phyloP scores from a whole-genome alignment of 2,797 vertebrate species.

The Masticophis lateralis region DNA sequence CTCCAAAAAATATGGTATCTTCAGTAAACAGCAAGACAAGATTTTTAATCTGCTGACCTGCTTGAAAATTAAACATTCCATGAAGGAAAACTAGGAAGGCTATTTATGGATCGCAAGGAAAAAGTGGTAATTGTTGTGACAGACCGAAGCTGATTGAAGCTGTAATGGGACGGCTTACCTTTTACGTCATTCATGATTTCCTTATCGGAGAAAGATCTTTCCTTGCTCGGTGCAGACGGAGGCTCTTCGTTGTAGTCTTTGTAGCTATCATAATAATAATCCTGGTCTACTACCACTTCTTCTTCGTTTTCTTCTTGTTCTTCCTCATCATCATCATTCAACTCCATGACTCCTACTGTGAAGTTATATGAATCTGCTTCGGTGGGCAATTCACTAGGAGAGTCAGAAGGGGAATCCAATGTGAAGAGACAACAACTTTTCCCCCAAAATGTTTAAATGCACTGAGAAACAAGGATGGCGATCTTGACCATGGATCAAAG shows the following conservation, averaged over 20 bases:
- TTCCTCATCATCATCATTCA: conserved; percentile 81
- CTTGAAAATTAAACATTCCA: conserved; percentile 42
- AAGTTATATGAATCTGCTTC: conserved; percentile 77
- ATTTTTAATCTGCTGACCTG: conserved; percentile 50
- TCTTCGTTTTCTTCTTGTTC: conserved; percentile 85
- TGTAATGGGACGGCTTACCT: conserved; percentile 72
- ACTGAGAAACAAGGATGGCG: conserved; percentile 26
- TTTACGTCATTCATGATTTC: conserved; percentile 84
- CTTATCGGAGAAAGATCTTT: conserved; percentile 75
- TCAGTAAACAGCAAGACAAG: conserved; percentile 12
- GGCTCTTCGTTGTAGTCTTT: conserved; percentile 78
- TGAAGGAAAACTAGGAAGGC: conserved; percentile 4
- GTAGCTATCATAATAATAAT: conserved; percentile 75
- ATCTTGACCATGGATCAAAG: background rate
- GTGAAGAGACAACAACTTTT: background rate
- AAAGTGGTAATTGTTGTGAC: background rate
- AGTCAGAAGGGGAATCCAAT: background rate
- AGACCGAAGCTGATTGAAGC: background rate
- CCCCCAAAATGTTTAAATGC: conserved; percentile 29
- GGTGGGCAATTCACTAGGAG: conserved; percentile 75
- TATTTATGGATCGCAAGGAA: background rate
- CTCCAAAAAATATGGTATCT: too few species aligned
- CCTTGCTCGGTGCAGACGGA: conserved; percentile 66
- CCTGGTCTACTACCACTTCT: conserved; percentile 73
- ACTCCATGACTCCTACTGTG: conserved; percentile 78